Base-by-base conservation (phyloP, 2,888 invertebrate genomes). In the Saturnia pavonia region DNA sequence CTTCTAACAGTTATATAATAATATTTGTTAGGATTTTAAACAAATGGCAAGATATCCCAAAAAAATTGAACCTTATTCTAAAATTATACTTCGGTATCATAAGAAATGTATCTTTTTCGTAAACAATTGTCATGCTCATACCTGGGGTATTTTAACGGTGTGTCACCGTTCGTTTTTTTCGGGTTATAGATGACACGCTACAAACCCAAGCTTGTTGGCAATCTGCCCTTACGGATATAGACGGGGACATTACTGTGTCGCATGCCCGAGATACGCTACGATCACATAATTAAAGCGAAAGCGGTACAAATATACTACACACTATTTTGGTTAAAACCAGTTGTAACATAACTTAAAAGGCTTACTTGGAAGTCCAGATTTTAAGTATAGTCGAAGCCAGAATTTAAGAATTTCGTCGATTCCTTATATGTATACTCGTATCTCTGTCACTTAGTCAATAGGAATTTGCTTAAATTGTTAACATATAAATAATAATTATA, bases 211-310 rank as follows among this genome's bases (percentile, higher is more conserved):
- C 82, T 80, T 75, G 82, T 85, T 92, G 92, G 92, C 92, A 92
- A 51, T 22, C 70, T 91, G 92, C 92, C 92, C 85, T 90, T 78
- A 90, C 92, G 86, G 86, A 91, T 91, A 91, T 92, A 92, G 91
- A 83, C 85, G 78, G 84, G 82, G 86, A 87, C 85, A 83, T 78
- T 78, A 76, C 81, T 82, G 82, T 81, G 78, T 80, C 84, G 80
- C 83, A 83, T 85, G 79, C 82, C 78, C 75, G 73, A 72, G 71
- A 75, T 75, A 76, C 74, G 72, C 72, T 70, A 65, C 69, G 45
- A 66, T 71, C 72, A 77, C 77, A 72, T 72, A 72, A 72, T 74
- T 74, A 77, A 73, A 74, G 77, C 77, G 79, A 71, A 68, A 76
- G 72, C 70, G 70, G 67, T 72, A 65, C 68, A 63, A 63, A 54